phyloP scores from a whole-genome alignment of 2,888 invertebrate species.

The Ophion ventricosus region DNA sequence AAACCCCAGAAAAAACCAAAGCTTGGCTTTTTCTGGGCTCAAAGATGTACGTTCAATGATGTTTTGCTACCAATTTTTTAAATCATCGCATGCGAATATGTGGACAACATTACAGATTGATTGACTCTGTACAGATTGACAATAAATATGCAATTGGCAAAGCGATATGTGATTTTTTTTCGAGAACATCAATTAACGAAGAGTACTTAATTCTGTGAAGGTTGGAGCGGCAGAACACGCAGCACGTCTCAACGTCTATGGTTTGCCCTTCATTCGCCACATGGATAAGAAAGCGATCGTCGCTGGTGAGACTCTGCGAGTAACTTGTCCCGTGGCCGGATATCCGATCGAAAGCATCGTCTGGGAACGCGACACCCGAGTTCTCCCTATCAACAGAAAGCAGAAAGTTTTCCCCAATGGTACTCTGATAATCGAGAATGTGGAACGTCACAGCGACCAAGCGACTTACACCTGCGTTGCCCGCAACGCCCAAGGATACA shows the following conservation, averaged over 20 bases:
- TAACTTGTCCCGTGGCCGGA: conserved; percentile 97
- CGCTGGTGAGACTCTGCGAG: conserved; percentile 94
- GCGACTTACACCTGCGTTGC: conserved; percentile 98
- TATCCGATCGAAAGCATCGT: conserved; percentile 96
- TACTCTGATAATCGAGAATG: conserved; percentile 96
- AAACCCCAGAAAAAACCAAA: no score
- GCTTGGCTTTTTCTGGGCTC: no score
- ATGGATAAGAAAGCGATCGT: conserved; percentile 97
- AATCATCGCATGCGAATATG: no score
- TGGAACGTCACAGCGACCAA: conserved; percentile 95
- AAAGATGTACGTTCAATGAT: no score
- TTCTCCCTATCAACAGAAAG: conserved; percentile 96
- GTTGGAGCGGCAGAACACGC: conserved; percentile 94
- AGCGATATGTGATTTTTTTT: not conserved
- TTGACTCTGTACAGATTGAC: not conserved
- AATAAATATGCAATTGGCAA: not conserved
- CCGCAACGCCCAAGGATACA: conserved; percentile 95
- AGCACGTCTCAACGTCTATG: conserved; percentile 94
- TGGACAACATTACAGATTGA: no score
- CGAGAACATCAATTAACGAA: not conserved
- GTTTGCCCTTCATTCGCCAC: conserved; percentile 93
- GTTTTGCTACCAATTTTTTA: no score
- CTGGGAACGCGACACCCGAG: conserved; percentile 96
- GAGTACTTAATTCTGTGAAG: conserved; percentile 77
- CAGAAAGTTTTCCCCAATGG: conserved; percentile 97